A percentile compares a stretch with the other conserved stretches of the same genome.
phyloP scores from a whole-genome alignment of 2,797 vertebrate species.

The Phylloscopus collybita region DNA sequence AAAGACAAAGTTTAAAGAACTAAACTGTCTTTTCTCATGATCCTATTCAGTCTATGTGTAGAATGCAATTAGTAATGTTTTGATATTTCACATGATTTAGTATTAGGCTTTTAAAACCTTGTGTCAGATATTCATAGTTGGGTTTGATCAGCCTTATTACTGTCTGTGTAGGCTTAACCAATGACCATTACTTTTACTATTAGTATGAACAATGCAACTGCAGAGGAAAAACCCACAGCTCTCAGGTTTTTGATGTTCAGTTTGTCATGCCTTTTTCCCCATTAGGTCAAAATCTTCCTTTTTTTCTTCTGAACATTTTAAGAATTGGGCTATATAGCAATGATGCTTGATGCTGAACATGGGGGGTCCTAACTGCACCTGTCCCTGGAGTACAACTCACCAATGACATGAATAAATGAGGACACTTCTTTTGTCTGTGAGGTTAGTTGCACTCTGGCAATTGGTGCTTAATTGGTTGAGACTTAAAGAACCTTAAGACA shows the following conservation, averaged over 20 bases:
- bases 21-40: not conserved
- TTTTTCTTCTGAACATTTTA: slow-evolving; percentile 58
- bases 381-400: slow-evolving; percentile 17
- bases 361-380: slow-evolving; percentile 9
- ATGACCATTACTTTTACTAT: slow-evolving; percentile 43
- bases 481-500: slow-evolving; percentile 3
- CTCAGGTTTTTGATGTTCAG: slow-evolving; percentile 44
- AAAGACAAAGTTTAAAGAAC: not conserved
- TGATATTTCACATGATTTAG: slow-evolving; percentile 6
- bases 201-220: slow-evolving; percentile 19
- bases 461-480: slow-evolving; percentile 12
- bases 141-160: slow-evolving; percentile 57
- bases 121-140: slow-evolving; percentile 15
- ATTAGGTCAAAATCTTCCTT: slow-evolving; percentile 45
- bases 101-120: slow-evolving; percentile 40
- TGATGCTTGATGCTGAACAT: slow-evolving; percentile 37
- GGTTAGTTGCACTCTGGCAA: not conserved
- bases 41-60: not conserved
- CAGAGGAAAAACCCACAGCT: slow-evolving; percentile 25
- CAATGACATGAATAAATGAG: slow-evolving; percentile 29
- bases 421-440: not conserved
- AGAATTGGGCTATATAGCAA: slow-evolving; percentile 35
- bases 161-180: slow-evolving; percentile 27
- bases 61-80: not conserved
- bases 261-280: slow-evolving; percentile 36